phyloP scores from a whole-genome alignment of 2,113 vertebrate species.

The Etheostoma cragini region DNA sequence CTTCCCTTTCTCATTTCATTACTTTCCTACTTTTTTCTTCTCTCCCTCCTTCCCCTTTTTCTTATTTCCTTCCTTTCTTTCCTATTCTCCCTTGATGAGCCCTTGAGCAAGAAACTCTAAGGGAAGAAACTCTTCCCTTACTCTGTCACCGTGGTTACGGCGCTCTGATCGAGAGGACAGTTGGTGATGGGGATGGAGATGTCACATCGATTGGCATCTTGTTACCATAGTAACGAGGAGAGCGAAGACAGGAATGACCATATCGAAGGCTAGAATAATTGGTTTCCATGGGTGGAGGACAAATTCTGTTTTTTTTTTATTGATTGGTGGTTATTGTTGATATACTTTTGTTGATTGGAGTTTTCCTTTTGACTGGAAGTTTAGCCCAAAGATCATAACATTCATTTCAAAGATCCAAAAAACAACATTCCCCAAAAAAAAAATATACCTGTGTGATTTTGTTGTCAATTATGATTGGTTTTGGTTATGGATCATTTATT shows the following conservation, averaged over 20 bases:
- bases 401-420: too few species aligned
- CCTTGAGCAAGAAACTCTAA: conserved; percentile 57
- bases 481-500: too few species aligned
- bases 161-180: conserved; percentile 56
- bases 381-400: not conserved
- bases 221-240: conserved; percentile 55
- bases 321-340: not conserved
- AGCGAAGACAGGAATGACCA: conserved; percentile 39
- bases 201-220: conserved; percentile 65
- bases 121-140: conserved; percentile 6
- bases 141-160: conserved; percentile 55
- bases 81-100: not conserved
- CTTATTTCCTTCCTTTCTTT: not conserved
- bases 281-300: not conserved
- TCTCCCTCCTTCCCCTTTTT: too few species aligned
- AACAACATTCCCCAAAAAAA: too few species aligned
- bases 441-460: too few species aligned
- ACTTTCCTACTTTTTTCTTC: not conserved
- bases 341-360: not conserved
- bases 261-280: not conserved
- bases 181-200: conserved; percentile 53
- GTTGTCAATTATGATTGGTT: too few species aligned
- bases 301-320: not conserved
- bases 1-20: not conserved
- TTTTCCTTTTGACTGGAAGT: not conserved